Conservation (phyloP, 2,888 invertebrate species). For the Halocaridina rubra region DNA sequence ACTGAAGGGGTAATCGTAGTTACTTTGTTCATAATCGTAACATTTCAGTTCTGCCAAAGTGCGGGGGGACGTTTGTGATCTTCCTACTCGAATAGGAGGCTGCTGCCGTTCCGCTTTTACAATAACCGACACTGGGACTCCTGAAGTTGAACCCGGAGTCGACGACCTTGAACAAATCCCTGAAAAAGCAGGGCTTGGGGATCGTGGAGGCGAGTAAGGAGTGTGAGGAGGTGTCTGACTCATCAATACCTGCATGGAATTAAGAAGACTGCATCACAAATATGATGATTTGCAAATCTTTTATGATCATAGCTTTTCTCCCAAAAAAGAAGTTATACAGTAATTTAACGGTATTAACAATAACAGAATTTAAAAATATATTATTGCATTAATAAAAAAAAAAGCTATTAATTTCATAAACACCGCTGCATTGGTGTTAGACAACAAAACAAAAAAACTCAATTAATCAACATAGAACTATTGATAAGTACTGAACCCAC, state of each 20-base stretch:
- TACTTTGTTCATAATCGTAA: no score
- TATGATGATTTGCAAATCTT: background rate
- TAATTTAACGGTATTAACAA: no score
- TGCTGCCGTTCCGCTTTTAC: constrained; percentile 52
- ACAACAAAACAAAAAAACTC: no score
- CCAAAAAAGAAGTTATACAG: background rate
- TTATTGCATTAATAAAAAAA: background rate
- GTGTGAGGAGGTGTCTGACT: constrained; percentile 22
- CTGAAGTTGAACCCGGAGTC: constrained; percentile 5
- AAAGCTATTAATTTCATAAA: background rate
- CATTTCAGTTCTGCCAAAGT: constrained; percentile 59
- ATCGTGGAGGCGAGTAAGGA: constrained; percentile 38
- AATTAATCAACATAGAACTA: background rate
- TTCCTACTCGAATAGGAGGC: background rate
- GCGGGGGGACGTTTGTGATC: no score
- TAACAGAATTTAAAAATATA: background rate
- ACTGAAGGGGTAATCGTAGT: background rate
- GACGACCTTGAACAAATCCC: constrained; percentile 28
- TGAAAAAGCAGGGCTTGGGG: constrained; percentile 25
- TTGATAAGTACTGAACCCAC: background rate
- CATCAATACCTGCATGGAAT: constrained; percentile 7
- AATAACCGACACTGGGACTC: constrained; percentile 60
- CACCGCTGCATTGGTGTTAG: no score
- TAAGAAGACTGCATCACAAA: background rate
- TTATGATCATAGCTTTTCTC: background rate